Conservation (phyloP, 2,888 invertebrate genomes). For the Mythimna pallens region DNA sequence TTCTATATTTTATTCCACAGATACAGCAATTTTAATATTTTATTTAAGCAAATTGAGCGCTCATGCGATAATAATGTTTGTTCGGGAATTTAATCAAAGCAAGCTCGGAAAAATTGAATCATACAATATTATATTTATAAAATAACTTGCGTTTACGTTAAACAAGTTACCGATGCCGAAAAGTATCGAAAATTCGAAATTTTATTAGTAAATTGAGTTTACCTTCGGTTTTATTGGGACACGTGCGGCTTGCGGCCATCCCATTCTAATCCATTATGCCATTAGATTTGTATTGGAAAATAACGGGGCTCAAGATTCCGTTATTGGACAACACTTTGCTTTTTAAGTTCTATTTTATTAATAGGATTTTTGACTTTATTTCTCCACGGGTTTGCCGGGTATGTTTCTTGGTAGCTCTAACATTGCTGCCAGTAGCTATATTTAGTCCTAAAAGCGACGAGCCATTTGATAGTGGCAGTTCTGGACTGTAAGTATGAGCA, state of each 20-base stretch:
- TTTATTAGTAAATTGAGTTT: conserved; percentile 61
- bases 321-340: conserved; percentile 37
- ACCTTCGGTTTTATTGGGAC: conserved; percentile 47
- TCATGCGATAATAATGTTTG: conserved; percentile 8
- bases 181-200: conserved; percentile 54
- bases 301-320: conserved; percentile 22
- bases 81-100: conserved; percentile 23
- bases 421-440: not conserved
- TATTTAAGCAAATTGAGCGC: not conserved
- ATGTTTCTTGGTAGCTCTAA: not conserved
- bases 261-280: conserved; percentile 56
- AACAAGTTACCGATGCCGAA: conserved; percentile 44
- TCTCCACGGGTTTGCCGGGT: not conserved
- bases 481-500: not conserved
- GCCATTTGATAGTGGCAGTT: not conserved
- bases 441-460: not conserved
- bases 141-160: conserved; percentile 45
- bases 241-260: conserved; percentile 40
- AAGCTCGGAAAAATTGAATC: conserved; percentile 25
- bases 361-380: not conserved
- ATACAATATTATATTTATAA: conserved; percentile 17
- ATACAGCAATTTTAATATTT: conserved; percentile 6
- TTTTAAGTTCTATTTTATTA: conserved; percentile 39
- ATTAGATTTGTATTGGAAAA: conserved; percentile 56
- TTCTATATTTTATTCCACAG: conserved; percentile 1